These are phyloP conservation scores for Hemiscyllium ocellatum DNA, from an alignment of 2,113 vertebrate genomes.

Conservation along the genomic window DNA sequence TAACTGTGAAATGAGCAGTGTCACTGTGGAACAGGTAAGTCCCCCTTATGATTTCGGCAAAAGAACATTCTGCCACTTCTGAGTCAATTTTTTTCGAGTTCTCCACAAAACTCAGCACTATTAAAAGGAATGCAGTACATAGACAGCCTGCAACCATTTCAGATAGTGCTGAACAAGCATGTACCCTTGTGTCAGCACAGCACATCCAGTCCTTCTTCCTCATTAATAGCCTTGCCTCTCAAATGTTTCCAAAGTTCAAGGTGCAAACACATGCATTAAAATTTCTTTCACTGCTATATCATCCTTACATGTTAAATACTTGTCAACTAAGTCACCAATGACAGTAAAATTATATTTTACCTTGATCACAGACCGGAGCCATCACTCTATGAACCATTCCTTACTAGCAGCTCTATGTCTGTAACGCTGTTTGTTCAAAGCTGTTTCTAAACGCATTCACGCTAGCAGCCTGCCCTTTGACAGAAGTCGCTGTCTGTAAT, in stretches of 20 bases:
- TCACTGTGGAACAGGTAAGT: background rate
- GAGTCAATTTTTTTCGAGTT: background rate
- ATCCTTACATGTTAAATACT: background rate
- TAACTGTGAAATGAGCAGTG: background rate
- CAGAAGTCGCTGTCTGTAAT: background rate
- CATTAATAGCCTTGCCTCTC: background rate
- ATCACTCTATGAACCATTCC: background rate
- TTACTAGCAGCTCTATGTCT: background rate
- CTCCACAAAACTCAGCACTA: background rate
- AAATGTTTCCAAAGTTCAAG: background rate
- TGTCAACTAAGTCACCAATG: background rate
- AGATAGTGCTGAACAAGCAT: background rate
- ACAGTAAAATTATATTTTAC: background rate
- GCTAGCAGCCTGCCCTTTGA: background rate
- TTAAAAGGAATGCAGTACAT: background rate
- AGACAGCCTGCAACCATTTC: background rate
- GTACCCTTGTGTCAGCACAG: background rate
- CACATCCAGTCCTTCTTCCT: background rate
- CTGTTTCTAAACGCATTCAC: background rate
- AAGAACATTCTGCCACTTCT: background rate
- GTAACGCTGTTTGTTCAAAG: background rate
- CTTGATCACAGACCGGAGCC: background rate
- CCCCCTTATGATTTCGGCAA: background rate
- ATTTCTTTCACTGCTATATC: background rate
- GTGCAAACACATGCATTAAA: background rate